These are phyloP conservation scores for Lepidochrysops patricia DNA, from an alignment of 2,888 invertebrate genomes.

Conservation along the genomic window DNA sequence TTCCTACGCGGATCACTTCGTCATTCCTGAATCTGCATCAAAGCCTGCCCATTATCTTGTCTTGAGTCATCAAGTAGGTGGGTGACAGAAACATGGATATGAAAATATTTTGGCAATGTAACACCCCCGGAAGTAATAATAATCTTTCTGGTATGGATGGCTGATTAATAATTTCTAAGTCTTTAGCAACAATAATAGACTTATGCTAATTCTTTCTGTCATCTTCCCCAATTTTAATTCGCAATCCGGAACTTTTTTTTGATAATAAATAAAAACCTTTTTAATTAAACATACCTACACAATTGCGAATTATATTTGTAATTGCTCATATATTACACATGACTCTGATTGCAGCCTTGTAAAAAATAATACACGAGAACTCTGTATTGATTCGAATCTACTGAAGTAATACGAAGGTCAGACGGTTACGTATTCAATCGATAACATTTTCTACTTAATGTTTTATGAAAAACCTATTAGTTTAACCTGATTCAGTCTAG, in stretches of 20 bases:
- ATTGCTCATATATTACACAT: background rate
- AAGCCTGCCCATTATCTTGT: background rate
- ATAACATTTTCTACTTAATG: background rate
- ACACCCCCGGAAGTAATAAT: background rate
- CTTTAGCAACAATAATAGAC: too few relatives aligned
- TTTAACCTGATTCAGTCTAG: background rate
- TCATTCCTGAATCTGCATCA: background rate
- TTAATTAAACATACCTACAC: too few relatives aligned
- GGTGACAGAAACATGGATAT: background rate
- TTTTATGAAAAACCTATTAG: background rate
- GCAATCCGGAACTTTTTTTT: too few relatives aligned
- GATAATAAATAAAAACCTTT: too few relatives aligned
- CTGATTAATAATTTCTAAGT: too few relatives aligned
- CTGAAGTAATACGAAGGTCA: conserved; percentile 8
- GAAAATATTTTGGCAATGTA: background rate
- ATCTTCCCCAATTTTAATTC: too few relatives aligned
- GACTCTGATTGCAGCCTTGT: background rate
- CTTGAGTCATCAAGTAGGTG: background rate
- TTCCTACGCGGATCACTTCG: conserved; percentile 7
- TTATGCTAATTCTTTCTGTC: too few relatives aligned
- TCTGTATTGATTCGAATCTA: background rate
- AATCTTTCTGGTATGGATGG: background rate
- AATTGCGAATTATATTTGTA: background rate
- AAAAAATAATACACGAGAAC: background rate
- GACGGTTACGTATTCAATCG: background rate